A percentile compares a stretch with the other conserved stretches of the same genome.
Evolutionary conservation across 2,888 invertebrate species (phyloP).

Genomic region (Folsomia manolachei): DNA sequence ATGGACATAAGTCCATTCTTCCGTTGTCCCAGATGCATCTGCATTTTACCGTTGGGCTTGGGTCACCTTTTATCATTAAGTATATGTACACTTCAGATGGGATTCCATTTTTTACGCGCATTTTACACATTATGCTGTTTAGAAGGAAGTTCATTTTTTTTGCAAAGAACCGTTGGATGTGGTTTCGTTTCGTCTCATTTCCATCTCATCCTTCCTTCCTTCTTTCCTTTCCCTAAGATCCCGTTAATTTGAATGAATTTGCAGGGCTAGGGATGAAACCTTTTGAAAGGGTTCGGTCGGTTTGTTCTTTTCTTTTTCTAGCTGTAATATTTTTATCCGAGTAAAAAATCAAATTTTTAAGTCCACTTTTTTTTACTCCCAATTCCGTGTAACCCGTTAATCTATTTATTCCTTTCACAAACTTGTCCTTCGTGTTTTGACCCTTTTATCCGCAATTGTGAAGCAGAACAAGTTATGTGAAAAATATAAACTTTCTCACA

Average conservation of each 20-base stretch:
- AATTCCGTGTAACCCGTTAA: not conserved
- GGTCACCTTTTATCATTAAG: too few relatives aligned
- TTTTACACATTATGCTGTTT: not conserved
- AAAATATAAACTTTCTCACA: too few relatives aligned
- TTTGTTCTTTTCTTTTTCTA: too few relatives aligned
- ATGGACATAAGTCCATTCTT: not conserved
- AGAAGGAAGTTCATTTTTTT: slow-evolving; percentile 19
- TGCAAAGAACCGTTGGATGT: not conserved
- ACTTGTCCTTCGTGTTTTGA: not conserved
- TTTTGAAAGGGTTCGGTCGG: not conserved
- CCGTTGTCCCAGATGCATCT: slow-evolving; percentile 1
- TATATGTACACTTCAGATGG: too few relatives aligned
- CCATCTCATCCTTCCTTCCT: not conserved
- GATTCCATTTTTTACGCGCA: not conserved
- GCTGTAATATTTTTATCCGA: too few relatives aligned
- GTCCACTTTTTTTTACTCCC: not conserved
- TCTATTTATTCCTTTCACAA: not conserved
- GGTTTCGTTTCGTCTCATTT: too few relatives aligned
- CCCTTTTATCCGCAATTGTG: too few relatives aligned
- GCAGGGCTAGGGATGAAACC: not conserved
- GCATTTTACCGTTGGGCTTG: not conserved
- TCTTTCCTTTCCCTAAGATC: not conserved
- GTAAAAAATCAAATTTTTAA: not conserved
- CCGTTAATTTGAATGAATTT: not conserved
- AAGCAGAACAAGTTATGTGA: too few relatives aligned